Evolutionary conservation across 2,113 vertebrate species (phyloP), one percentile per base, ranked within the genome.

Genomic region (Ondatra zibethicus): DNA sequence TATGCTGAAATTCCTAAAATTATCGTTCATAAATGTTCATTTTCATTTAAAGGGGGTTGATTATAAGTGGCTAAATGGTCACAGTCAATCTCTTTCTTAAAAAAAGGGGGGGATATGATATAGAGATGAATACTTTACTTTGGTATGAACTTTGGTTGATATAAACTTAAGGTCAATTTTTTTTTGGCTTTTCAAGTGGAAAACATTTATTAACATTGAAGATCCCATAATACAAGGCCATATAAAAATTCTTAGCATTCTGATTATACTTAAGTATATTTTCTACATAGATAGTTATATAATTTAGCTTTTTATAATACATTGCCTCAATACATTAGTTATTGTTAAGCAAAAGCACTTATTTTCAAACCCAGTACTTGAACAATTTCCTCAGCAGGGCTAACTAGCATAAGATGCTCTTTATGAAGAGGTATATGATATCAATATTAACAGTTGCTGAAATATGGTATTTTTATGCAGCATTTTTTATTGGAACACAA

Each of bases 141-240:
- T 55, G 55, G 55, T 16, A 55, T 55, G 55, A 55, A 55, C 55
- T 55, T 55, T 55, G 55, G 55, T n/a, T n/a, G n/a, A n/a, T n/a
- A n/a, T n/a, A n/a, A n/a, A n/a, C n/a, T n/a, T n/a, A n/a, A n/a
- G n/a, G n/a, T n/a, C n/a, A n/a, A n/a, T n/a, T n/a, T n/a, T n/a
- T n/a, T n/a, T n/a, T n/a, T 81, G 86, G 80, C 96, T 98, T 55
- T 97, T 98, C 98, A 98, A 98, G 98, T 99, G 98, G 98, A 99
- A 99, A 99, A 99, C 84, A 88, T 99, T 99, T 99, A 99, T 99
- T 98, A 99, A 98, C 98, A 98, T 98, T 98, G 98, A 98, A 98
- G 98, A 98, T 98, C 96, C 97, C 98, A 97, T 97, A 98, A 97
- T 97, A 98, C 98, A 98, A 98, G 98, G 97, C 98, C 98, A 98